A percentile compares a stretch with the other conserved stretches of the same genome.
phyloP scores from a whole-genome alignment of 1,140 invertebrate genomes.

The Aphaenogaster rudis region DNA sequence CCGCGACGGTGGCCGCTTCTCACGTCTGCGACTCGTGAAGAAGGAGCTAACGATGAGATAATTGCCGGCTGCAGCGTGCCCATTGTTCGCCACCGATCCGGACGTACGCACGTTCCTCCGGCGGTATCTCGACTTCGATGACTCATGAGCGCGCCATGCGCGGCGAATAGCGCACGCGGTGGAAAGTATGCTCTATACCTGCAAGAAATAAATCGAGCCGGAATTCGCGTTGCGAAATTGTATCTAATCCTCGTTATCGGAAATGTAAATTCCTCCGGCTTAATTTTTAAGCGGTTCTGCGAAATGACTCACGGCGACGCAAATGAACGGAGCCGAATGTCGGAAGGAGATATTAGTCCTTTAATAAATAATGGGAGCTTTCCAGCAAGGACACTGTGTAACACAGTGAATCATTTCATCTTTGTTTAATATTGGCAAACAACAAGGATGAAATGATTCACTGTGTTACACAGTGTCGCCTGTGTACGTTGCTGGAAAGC shows the following conservation, averaged over 20 bases:
- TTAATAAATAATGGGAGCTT: background rate
- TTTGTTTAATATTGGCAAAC: too few relatives aligned
- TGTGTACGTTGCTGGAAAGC: too few relatives aligned
- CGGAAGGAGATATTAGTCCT: background rate
- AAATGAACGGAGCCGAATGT: background rate
- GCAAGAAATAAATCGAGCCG: slow-evolving; percentile 20
- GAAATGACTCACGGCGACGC: background rate
- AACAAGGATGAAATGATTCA: too few relatives aligned
- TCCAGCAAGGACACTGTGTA: too few relatives aligned
- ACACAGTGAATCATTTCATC: too few relatives aligned
- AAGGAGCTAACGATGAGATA: slow-evolving; percentile 53
- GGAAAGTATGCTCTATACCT: slow-evolving; percentile 30
- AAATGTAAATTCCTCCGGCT: slow-evolving; percentile 3
- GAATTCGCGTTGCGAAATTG: slow-evolving; percentile 53
- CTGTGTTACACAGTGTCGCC: too few relatives aligned
- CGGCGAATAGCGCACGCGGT: slow-evolving; percentile 13
- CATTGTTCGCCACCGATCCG: slow-evolving; percentile 54
- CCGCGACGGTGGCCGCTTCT: slow-evolving; percentile 15
- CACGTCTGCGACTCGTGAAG: slow-evolving; percentile 31
- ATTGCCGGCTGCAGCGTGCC: slow-evolving; percentile 26
- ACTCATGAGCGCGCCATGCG: slow-evolving; percentile 42
- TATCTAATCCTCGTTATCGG: slow-evolving; percentile 22
- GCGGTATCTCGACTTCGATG: slow-evolving; percentile 43
- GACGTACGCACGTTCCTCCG: slow-evolving; percentile 21
- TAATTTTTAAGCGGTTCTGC: background rate